Evolutionary conservation across 1,140 invertebrate species (phyloP).

Genomic region (Patella vulgata): DNA sequence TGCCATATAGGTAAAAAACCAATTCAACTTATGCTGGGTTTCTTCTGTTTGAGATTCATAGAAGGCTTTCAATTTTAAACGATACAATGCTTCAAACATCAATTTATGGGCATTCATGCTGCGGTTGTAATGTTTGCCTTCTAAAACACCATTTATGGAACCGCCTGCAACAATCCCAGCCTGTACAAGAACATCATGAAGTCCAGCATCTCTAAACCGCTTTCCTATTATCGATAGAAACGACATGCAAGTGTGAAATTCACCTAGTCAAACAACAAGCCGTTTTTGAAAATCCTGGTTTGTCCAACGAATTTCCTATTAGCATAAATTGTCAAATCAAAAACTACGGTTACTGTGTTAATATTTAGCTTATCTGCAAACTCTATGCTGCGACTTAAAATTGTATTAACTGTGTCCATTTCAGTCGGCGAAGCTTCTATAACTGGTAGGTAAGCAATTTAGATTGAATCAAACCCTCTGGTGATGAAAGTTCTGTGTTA

Average conservation of each 20-base stretch:
- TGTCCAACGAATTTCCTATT: conserved; percentile 20
- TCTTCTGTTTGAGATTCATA: too few relatives aligned
- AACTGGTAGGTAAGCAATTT: conserved; percentile 11
- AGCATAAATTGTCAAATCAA: conserved; percentile 30
- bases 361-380: background rate
- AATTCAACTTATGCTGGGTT: too few relatives aligned
- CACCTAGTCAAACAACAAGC: conserved; percentile 33
- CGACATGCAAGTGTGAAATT: conserved; percentile 33
- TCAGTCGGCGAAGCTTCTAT: conserved; percentile 7
- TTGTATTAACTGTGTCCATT: background rate
- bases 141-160: conserved; percentile 29
- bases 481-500: background rate
- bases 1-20: too few relatives aligned
- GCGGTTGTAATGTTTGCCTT: conserved; percentile 43
- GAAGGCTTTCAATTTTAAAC: conserved; percentile 26
- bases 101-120: conserved; percentile 33
- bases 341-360: conserved; percentile 3
- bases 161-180: conserved; percentile 36
- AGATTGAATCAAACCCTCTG: background rate
- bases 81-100: conserved; percentile 30
- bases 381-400: background rate
- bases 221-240: conserved; percentile 36
- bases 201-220: conserved; percentile 24
- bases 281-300: background rate
- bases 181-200: conserved; percentile 38